Evolutionary conservation across 2,797 vertebrate genomes (phyloP), one percentile per base, ranked within the genome.

Genomic region (Thripadectes ignobilis): DNA sequence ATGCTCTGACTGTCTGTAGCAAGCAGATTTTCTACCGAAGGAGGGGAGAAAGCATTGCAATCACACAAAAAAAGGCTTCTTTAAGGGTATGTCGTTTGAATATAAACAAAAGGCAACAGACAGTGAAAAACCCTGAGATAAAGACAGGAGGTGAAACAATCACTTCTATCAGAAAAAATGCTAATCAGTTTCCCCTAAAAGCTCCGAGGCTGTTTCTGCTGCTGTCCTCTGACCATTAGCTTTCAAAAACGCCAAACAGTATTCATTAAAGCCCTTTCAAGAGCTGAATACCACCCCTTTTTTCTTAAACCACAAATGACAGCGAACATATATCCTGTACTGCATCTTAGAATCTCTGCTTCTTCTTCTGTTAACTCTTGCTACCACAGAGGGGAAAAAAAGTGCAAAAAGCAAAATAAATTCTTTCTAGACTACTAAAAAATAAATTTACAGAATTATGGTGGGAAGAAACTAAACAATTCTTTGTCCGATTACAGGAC

Each of bases 211-310:
- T 96, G 96, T 97, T 97, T 97, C 94, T 95, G 68, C 91, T 39
- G 95, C 96, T 97, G 80, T 95, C 45, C 86, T 90, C 95, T 89
- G 96, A 97, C 96, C 96, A 97, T 97, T 95, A 94, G 95, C 96
- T 97, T 97, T 96, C 92, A 97, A 95, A 97, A 95, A 29, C 97
- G 98, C 95, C 89, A 94, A 83, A 96, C 94, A 97, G 96, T 92
- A 96, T 97, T 98, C 98, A 98, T 97, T 97, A 98, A 97, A 97
- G 95, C 93, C 94, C 96, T 98, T 98, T 98, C 94, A 96, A 94
- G 98, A 96, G 96, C 96, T 97, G 95, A 96, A 97, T 94, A 96
- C 97, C 97, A 97, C 82, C 97, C 96, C 92, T 94, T 97, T 97
- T 95, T 95, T 80, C 95, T 94, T 95, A 97, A 97, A 95, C 97